Base-by-base conservation (phyloP, 2,113 vertebrate species). In the Chionis minor region DNA sequence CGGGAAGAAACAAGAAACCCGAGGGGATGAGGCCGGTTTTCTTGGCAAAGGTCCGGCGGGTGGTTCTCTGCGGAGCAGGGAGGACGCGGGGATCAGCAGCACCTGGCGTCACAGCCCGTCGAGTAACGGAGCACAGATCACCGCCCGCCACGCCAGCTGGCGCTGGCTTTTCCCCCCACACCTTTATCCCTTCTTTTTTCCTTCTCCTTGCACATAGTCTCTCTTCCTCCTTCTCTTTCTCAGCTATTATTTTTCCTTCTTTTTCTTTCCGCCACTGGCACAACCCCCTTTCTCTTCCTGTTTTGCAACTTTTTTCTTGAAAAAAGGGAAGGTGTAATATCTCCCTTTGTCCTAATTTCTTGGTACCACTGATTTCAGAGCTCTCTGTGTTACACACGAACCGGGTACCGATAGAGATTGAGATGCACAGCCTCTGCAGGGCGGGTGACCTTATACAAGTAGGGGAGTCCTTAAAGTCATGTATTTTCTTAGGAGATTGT, bases 341-440 rank as follows among this genome's bases (percentile, higher is more conserved):
- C 67, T 90, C 38, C 62, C 26, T 70, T 81, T 86, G 74, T 78
- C 75, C 67, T 47, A 3, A 55, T 88, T 92, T 92, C 90, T 75
- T 63, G 20, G 32, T 30, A 81, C 54, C 33, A 22, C 58, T 38
- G 58, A 62, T 55, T 58, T 83, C 58, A 73, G 62, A 69, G 45
- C 58, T 81, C 35, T 70, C 45, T 6, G 19, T 44, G 24, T 73
- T 30, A 11, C 15, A 22, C 28, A 8, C 1, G 0, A 51, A 49
- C 20, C 79, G 45, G 45, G 6, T 21, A 14, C 58, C 66, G 66
- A 26, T 8, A 23, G 59, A 23, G 59, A 44, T 15, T 14, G 44
- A 74, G 47, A 35, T 27, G 72, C 30, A 49, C 38, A 71, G 10
- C n/a, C 45, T 55, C 32, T 55, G 72, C 21, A 27, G 38, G 15